Evolutionary conservation across 2,113 vertebrate genomes (phyloP), one percentile per base, ranked within the genome.

Genomic region (Rafetus swinhoei): DNA sequence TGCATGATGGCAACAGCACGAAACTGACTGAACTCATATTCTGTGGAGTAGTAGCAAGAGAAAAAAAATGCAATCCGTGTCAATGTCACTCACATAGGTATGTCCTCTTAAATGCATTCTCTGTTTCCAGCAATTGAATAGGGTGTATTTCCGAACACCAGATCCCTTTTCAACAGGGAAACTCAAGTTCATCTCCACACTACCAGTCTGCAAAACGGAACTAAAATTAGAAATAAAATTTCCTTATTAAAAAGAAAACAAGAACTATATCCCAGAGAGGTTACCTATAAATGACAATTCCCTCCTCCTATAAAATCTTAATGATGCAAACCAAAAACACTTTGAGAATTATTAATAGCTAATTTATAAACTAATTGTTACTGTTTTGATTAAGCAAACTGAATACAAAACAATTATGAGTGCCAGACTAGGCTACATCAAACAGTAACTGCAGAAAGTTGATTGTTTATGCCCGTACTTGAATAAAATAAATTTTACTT

Each of bases 131-230:
- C 60, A 69, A 83, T 0, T 1, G 32, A 90, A 86, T 7, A 86
- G 57, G 62, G 90, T 24, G 29, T 25, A 89, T 54, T 89, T 84
- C 77, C 65, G 80, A 45, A n/a, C 53, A 87, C 59, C 91, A 69
- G 84, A 92, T 60, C 65, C n/a, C 39, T 25, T 29, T 90, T 86
- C 83, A 84, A 79, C 29, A 87, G 69, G 52, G 81, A 86, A 88
- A 79, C 59, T 21, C 79, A n/a, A n/a, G 74, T 86, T 56, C 2
- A 0, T 65, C 22, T 79, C 54, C 55, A 53, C 8, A 8, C 15
- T 90, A 80, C 81, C 52, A 54, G 56, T 52, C 81, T 74, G 32
- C 15, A 79, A 81, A 90, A 16, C 24, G 52, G 32, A 88, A 84
- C 45, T 52, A 76, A 92, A 88, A 74, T 53, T 92, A 84, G 35